A percentile compares a stretch with the other conserved stretches of the same genome.
phyloP scores from a whole-genome alignment of 2,797 vertebrate species.

The Urosaurus nigricauda region DNA sequence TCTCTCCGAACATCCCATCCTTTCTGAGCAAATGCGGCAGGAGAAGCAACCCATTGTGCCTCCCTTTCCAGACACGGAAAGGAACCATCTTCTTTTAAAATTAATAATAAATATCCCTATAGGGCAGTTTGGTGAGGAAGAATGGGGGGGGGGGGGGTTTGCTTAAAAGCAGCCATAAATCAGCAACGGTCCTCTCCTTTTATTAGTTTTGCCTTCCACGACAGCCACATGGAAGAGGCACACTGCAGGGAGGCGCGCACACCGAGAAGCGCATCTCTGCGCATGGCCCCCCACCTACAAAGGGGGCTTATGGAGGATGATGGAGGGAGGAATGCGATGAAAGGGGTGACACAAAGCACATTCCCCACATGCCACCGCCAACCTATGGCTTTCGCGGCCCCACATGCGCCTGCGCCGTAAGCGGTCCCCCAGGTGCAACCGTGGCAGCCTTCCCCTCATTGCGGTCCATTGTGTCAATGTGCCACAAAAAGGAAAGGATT shows the following conservation, averaged over 20 bases:
- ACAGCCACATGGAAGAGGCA: background rate
- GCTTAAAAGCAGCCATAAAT: background rate
- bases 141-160: too few relatives aligned
- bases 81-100: background rate
- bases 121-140: conserved; percentile 4
- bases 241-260: conserved; percentile 23
- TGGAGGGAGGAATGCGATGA: too few relatives aligned
- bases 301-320: background rate
- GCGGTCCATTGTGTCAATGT: background rate
- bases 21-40: background rate
- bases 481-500: background rate
- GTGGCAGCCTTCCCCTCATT: background rate
- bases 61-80: background rate
- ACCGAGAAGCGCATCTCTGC: background rate
- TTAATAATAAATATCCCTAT: conserved; percentile 15
- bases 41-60: background rate
- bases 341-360: background rate
- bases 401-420: background rate
- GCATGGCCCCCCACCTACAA: background rate
- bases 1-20: background rate
- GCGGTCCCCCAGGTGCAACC: background rate
- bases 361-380: too few relatives aligned
- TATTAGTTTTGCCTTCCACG: background rate
- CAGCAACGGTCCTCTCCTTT: background rate
- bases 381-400: too few relatives aligned